Evolutionary conservation across 1,140 invertebrate species (phyloP).

Genomic region (Pteromalus puparum): DNA sequence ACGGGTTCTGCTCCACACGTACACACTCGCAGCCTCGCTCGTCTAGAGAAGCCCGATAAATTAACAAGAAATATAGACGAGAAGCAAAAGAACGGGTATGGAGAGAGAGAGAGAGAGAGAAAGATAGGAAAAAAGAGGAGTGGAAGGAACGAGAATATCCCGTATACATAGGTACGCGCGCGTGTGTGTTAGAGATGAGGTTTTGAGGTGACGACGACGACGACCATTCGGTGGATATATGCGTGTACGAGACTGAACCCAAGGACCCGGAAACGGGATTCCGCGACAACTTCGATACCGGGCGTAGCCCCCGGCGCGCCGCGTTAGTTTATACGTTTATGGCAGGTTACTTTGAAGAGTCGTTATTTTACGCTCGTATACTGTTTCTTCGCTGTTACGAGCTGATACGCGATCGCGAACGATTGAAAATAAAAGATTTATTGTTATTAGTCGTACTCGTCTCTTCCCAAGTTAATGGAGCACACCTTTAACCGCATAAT

Average conservation of each 20-base stretch:
- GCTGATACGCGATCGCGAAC: neutral
- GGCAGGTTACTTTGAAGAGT: no score
- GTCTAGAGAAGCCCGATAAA: constrained; percentile 33
- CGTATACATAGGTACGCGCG: constrained; percentile 38
- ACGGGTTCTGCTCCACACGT: constrained; percentile 28
- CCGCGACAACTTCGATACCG: neutral
- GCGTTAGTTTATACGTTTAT: no score
- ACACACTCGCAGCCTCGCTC: neutral
- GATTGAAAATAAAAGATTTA: neutral
- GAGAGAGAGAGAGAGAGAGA: neutral
- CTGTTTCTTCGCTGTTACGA: neutral
- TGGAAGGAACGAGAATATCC: constrained; percentile 43
- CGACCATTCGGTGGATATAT: neutral
- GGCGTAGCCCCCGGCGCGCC: neutral
- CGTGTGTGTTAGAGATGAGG: neutral
- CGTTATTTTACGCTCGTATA: neutral
- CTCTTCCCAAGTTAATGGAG: neutral
- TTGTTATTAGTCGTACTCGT: neutral
- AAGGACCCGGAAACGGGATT: constrained; percentile 27
- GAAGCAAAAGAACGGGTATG: constrained; percentile 19
- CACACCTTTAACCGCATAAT: neutral
- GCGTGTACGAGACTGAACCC: neutral
- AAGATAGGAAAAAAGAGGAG: constrained; percentile 14
- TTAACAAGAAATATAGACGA: constrained; percentile 50
- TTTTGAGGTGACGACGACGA: neutral